Conservation (phyloP, 2,888 invertebrate genomes). For the Serrognathus titanus region DNA sequence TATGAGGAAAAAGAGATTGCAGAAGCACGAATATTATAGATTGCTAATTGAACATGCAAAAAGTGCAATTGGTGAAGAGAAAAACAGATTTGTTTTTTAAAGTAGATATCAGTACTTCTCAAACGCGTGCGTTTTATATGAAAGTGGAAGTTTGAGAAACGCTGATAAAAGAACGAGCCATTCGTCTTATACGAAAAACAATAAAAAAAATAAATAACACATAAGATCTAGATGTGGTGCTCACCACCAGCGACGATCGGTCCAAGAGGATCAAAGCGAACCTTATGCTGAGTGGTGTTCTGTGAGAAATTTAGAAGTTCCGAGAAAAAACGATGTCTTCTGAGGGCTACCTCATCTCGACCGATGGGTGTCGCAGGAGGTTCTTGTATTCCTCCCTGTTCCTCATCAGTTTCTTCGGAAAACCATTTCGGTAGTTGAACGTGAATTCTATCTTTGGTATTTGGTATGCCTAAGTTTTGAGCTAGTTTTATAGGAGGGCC, state of each 20-base stretch:
- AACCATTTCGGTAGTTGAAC: slow-evolving; percentile 50
- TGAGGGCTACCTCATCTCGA: slow-evolving; percentile 71
- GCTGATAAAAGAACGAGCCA: slow-evolving; percentile 5
- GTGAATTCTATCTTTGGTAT: slow-evolving; percentile 38
- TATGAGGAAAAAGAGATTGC: too few species aligned
- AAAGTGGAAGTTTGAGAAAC: slow-evolving; percentile 1
- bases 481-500: slow-evolving; percentile 47
- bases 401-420: slow-evolving; percentile 31
- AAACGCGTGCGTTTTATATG: too few species aligned
- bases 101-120: neutral
- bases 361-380: slow-evolving; percentile 76
- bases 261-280: slow-evolving; percentile 71
- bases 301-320: slow-evolving; percentile 72
- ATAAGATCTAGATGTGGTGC: slow-evolving; percentile 20
- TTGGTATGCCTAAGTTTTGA: slow-evolving; percentile 51
- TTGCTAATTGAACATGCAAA: too few species aligned
- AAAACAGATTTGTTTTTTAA: neutral
- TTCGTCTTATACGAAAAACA: neutral
- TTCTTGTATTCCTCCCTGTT: slow-evolving; percentile 57
- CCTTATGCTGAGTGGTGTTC: slow-evolving; percentile 70
- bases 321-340: slow-evolving; percentile 74
- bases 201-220: neutral
- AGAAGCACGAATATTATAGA: too few species aligned
- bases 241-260: slow-evolving; percentile 63
- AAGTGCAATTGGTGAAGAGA: too few species aligned